Evolutionary conservation across 2,888 invertebrate species (phyloP), one percentile per base, ranked within the genome.

Genomic region (Eurois occulta): DNA sequence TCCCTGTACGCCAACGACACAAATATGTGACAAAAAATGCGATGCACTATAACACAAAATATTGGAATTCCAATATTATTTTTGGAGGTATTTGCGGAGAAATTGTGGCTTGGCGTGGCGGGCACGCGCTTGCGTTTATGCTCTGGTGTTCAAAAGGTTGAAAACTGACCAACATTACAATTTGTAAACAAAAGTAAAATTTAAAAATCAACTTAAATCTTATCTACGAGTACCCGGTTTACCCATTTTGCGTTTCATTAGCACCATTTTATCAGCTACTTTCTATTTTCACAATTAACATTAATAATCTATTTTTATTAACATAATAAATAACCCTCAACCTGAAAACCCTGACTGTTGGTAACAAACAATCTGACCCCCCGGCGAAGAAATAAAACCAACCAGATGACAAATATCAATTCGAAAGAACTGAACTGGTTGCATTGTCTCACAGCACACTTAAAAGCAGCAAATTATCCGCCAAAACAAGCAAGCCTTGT

Each of bases 201-300:
- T 60, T 4, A 35, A 55, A 58, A 1, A 2, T 32, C 65, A 60
- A 72, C 72, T 80, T 86, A 86, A 78, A n/a, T n/a, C n/a, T n/a
- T n/a, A 67, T 28, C 68, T 83, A 83, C 4, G n/a, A 72, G 77
- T 92, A 93, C 93, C 93, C 92, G 92, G 88, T 88, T 91, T 87
- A 90, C 91, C 89, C 79, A 75, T 87, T 75, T 91, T 91, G 91
- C 91, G 91, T 89, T 91, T 89, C 86, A 78, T 91, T 93, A 96
- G 96, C 96, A 96, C 96, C 96, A 93, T 89, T 81, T 85, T 84
- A 89, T 95, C 96, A 96, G 96, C 96, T 92, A 90, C 83, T 81
- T 67, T 84, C 8, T 78, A 72, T 55, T 38, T 76, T 48, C 70
- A 85, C 41, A 70, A n/a, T n/a, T 52, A 69, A 58, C 13, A 70